These are phyloP conservation scores for Drosophila affinis DNA, from an alignment of 2,888 invertebrate genomes.

Conservation along the genomic window DNA sequence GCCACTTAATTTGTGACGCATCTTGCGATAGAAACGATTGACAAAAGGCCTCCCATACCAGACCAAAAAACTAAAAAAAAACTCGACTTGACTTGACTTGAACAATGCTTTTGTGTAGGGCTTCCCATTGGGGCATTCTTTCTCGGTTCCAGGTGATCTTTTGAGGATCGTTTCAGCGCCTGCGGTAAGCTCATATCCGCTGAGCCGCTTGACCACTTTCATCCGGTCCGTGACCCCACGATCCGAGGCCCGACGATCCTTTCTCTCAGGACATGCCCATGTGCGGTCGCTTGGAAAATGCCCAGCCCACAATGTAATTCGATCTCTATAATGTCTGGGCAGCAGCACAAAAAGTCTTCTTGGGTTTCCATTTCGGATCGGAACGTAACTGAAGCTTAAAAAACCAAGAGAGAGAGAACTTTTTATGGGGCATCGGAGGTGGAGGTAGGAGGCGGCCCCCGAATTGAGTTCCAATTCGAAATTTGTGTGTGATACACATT, in stretches of 20 bases:
- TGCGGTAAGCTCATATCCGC: slow-evolving; percentile 77
- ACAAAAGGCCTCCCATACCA: slow-evolving; percentile 37
- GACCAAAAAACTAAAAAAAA: slow-evolving; percentile 24
- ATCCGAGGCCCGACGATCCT: slow-evolving; percentile 60
- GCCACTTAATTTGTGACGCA: slow-evolving; percentile 57
- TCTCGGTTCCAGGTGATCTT: not conserved
- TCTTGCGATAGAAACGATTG: slow-evolving; percentile 35
- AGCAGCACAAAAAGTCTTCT: slow-evolving; percentile 42
- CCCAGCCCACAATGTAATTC: slow-evolving; percentile 60
- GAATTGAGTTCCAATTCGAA: slow-evolving; percentile 67
- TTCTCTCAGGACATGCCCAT: slow-evolving; percentile 67
- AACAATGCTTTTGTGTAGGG: slow-evolving; percentile 32
- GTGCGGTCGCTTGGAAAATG: slow-evolving; percentile 78
- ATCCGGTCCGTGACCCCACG: slow-evolving; percentile 73
- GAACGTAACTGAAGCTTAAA: slow-evolving; percentile 60
- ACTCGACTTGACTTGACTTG: not conserved
- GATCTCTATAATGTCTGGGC: slow-evolving; percentile 63
- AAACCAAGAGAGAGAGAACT: not conserved
- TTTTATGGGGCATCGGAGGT: not conserved
- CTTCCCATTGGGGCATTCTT: slow-evolving; percentile 19
- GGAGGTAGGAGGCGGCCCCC: not conserved
- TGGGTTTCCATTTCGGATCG: slow-evolving; percentile 50
- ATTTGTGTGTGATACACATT: slow-evolving; percentile 67
- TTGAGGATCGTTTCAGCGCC: slow-evolving; percentile 27
- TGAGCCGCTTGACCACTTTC: slow-evolving; percentile 71